A percentile compares a stretch with the other conserved stretches of the same genome.
phyloP scores from a whole-genome alignment of 2,888 invertebrate genomes.

The Hemaris fuciformis region DNA sequence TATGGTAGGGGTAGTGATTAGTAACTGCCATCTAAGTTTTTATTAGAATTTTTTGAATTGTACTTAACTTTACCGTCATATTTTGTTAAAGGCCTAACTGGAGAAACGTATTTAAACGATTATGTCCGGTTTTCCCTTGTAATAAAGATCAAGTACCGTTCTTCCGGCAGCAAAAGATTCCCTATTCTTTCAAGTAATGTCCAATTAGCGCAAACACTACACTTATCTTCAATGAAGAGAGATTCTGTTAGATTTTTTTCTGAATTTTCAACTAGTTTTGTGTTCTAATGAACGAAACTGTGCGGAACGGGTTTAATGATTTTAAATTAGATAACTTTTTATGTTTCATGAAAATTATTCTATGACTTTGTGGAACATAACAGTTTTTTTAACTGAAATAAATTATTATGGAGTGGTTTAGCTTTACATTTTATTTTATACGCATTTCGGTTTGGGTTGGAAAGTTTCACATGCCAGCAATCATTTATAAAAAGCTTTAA shows the following conservation, averaged over 20 bases:
- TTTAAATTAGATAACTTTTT: slow-evolving; percentile 13
- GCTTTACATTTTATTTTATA: no score
- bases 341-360: slow-evolving; percentile 2
- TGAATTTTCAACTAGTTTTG: slow-evolving; percentile 37
- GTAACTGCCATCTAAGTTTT: slow-evolving; percentile 43
- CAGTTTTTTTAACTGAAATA: not conserved
- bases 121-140: slow-evolving; percentile 25
- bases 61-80: slow-evolving; percentile 22
- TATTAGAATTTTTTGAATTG: slow-evolving; percentile 54
- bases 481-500: no score
- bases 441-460: no score
- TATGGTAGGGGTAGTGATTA: slow-evolving; percentile 29
- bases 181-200: slow-evolving; percentile 38
- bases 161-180: not conserved
- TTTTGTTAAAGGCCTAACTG: slow-evolving; percentile 18
- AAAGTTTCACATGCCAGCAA: no score
- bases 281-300: slow-evolving; percentile 38
- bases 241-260: slow-evolving; percentile 40
- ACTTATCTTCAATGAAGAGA: slow-evolving; percentile 53
- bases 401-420: not conserved
- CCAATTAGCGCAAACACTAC: slow-evolving; percentile 63
- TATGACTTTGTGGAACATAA: not conserved
- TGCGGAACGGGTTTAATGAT: slow-evolving; percentile 29
- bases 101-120: slow-evolving; percentile 12
- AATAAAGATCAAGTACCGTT: slow-evolving; percentile 7